Conservation (phyloP, 2,797 vertebrate genomes). For the Lutjanus argentimaculatus region DNA sequence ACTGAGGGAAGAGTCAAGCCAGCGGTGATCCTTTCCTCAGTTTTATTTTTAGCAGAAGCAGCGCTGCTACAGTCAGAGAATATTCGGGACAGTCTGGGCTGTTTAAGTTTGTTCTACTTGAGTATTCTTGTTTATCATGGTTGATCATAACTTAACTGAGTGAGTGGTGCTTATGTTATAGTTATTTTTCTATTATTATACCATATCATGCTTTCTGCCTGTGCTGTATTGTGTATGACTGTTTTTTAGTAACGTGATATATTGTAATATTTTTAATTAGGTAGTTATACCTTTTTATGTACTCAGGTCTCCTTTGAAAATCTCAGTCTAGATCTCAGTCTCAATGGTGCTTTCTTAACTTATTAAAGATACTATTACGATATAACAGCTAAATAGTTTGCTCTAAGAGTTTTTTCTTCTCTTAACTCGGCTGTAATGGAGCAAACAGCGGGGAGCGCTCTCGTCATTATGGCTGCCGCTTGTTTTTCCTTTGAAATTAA, state of each 20-base stretch:
- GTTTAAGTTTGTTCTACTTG: neutral
- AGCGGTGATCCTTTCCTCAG: neutral
- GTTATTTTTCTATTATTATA: no score
- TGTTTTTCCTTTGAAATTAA: neutral
- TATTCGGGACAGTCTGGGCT: constrained; percentile 2
- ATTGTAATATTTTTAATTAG: neutral
- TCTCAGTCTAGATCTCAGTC: neutral
- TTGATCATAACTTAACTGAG: no score
- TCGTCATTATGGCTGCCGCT: neutral
- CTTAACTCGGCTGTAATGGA: neutral
- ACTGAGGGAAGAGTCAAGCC: neutral
- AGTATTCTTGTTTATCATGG: neutral
- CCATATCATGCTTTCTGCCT: neutral
- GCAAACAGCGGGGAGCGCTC: no score
- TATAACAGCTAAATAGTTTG: neutral
- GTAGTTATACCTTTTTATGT: neutral
- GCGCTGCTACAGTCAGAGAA: neutral
- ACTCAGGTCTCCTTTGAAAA: neutral
- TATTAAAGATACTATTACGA: neutral
- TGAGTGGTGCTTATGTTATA: no score
- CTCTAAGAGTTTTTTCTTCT: neutral
- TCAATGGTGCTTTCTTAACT: neutral
- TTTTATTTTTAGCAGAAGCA: neutral
- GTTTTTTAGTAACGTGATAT: neutral
- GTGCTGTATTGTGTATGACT: fast-evolving